Conservation (phyloP, 2,113 vertebrate genomes). For the Hoplias malabaricus region DNA sequence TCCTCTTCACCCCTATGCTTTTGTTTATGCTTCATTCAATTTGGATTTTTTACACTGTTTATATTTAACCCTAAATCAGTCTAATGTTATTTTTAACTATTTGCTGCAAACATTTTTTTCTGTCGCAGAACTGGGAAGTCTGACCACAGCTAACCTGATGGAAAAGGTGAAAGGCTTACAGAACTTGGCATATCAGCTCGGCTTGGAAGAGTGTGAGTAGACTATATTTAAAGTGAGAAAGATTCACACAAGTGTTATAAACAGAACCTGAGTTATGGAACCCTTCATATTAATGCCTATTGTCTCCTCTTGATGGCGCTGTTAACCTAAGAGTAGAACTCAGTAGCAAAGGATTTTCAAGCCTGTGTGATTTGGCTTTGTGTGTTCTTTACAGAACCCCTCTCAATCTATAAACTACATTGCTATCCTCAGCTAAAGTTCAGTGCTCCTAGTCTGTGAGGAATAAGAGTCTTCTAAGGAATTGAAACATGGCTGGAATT, state of each 20-base stretch:
- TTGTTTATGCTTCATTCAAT: no score
- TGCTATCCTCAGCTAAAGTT: not conserved
- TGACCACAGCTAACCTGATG: conserved; percentile 97
- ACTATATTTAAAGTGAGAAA: conserved; percentile 3
- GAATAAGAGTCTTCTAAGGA: not conserved
- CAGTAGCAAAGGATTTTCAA: not conserved
- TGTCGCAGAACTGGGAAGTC: conserved; percentile 87
- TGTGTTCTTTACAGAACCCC: not conserved
- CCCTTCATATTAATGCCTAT: not conserved
- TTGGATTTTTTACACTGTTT: no score
- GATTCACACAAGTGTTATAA: not conserved
- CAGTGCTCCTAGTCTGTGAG: no score
- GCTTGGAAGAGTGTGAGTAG: conserved; percentile 97
- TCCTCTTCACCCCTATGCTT: no score
- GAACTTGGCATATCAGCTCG: conserved; percentile 96
- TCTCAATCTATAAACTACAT: not conserved
- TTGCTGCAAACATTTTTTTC: not conserved
- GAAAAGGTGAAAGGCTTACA: conserved; percentile 97
- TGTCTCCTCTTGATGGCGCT: conserved; percentile 71
- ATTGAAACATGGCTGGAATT: not conserved
- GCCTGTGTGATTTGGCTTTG: no score
- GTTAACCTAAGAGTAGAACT: conserved; percentile 27
- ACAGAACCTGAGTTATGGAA: not conserved
- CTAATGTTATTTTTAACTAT: not conserved
- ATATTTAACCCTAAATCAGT: not conserved